Evolutionary conservation across 2,888 invertebrate species (phyloP), one percentile per base, ranked within the genome.

Genomic region (Pheosia gnoma): DNA sequence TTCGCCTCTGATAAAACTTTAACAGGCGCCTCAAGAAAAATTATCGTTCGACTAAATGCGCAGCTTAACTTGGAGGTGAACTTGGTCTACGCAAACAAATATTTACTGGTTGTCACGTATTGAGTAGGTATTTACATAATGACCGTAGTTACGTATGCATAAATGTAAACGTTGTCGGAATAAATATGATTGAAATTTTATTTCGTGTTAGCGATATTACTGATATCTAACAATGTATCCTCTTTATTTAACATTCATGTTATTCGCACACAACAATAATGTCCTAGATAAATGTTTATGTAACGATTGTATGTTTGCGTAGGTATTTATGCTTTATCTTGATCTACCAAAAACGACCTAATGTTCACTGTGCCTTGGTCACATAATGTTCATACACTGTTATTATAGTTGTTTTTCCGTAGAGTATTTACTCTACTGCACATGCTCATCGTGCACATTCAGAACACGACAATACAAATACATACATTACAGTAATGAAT

Each of bases 1-100:
- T 82, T 82, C 66, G 68, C 72, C 83, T 79, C 75, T 79, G 81
- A 82, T 83, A 80, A 79, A 85, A 84, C 70, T 85, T 83, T 78
- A 82, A 82, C 80, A 75, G 77, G 71, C 69, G 60, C 70, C 70
- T 68, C 66, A 62, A 63, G 67, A 78, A 82, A 81, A 80, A 79
- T 78, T 74, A 81, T 77, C 71, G 66, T 71, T 56, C 60, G 61
- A 70, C 67, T 69, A 74, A 78, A 68, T 65, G 67, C 60, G 61
- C 63, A 65, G 66, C 60, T 71, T 61, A 68, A 60, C 71, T 68
- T 65, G 49, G 59, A 62, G 63, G 61, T 58, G 62, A 59, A 62
- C 72, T 65, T 63, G 63, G 56, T 53, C 61, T 62, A 49, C 53
- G 53, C 36, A 45, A 55, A 63, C 57, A 58, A 58, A 54, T 59